Evolutionary conservation across 2,888 invertebrate species (phyloP), one percentile per base, ranked within the genome.

Genomic region (Morinoia aosen): DNA sequence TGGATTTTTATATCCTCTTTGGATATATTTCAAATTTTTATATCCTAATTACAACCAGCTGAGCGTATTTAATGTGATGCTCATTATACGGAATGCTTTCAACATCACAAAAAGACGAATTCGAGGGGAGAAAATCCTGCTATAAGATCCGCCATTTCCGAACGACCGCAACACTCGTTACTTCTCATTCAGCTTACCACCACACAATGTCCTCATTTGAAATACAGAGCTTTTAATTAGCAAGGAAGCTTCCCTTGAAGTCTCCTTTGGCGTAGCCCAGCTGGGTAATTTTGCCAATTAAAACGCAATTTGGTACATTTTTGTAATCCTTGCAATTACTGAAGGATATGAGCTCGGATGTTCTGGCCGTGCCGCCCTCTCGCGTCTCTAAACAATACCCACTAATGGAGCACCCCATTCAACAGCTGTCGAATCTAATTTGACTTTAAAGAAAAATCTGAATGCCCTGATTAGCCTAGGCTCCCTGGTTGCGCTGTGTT

Each of bases 391-490:
- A 76, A 76, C 76, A 76, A 76, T 76, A 76, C 25, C 76, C 33
- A 8, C 76, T 76, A 76, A 76, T 33, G 76, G 25, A 76, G 76
- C 25, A 76, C 25, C 25, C 76, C 76, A 76, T 76, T 76, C 76
- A 76, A 33, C 76, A 76, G 33, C 76, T 76, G 76, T 76, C 76
- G 76, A 76, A 76, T 76, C 76, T 76, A 76, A 76, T 76, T 76
- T 33, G 76, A 76, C 76, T 76, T 76, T 76, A 76, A 76, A 76
- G 76, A 76, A 76, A 76, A 76, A 76, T 76, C 25, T 76, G 76
- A 76, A 76, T 14, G 76, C 76, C 76, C 76, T 76, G 76, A 76
- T 76, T 76, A 76, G 76, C 3, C 25, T 76, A 76, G 76, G 2
- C 25, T 76, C 76, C 76, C 33, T 33, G 76, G 76, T 2, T 14